Conservation (phyloP, 2,797 vertebrate species). For the Erethizon dorsatum region DNA sequence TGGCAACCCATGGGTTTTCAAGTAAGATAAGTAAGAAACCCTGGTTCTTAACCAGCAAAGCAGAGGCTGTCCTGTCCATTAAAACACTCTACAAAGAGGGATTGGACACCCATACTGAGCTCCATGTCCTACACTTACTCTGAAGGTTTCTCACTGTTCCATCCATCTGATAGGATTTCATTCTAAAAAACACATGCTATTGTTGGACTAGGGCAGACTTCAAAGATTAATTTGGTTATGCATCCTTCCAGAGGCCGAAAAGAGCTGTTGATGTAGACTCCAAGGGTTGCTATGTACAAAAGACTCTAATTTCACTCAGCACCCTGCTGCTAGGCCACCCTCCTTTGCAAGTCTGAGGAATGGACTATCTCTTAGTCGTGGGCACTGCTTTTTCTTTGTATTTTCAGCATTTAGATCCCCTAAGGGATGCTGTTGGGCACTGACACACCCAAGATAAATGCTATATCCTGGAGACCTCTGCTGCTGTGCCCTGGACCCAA, state of each 20-base stretch:
- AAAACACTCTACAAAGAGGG: not conserved
- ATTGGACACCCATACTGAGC: not conserved
- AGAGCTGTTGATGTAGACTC: not conserved
- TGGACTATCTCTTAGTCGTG: not conserved
- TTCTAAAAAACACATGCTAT: not conserved
- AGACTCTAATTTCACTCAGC: not conserved
- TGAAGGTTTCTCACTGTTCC: not conserved
- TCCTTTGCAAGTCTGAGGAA: not conserved
- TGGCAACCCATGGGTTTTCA: constrained; percentile 3
- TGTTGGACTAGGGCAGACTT: not conserved
- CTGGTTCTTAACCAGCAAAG: not conserved
- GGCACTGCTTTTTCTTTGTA: not conserved
- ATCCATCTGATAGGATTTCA: not conserved
- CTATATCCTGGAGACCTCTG: no score
- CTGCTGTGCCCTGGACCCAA: not conserved
- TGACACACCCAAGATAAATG: not conserved
- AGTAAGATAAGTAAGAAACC: not conserved
- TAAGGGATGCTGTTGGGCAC: not conserved
- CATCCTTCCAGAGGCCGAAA: not conserved
- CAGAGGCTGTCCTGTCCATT: not conserved
- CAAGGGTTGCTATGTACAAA: not conserved
- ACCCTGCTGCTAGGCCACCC: not conserved
- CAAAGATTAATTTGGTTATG: not conserved
- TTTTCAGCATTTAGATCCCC: not conserved
- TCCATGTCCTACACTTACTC: no score